Evolutionary conservation across 1,140 invertebrate genomes (phyloP).

Genomic region (Plodia interpunctella): DNA sequence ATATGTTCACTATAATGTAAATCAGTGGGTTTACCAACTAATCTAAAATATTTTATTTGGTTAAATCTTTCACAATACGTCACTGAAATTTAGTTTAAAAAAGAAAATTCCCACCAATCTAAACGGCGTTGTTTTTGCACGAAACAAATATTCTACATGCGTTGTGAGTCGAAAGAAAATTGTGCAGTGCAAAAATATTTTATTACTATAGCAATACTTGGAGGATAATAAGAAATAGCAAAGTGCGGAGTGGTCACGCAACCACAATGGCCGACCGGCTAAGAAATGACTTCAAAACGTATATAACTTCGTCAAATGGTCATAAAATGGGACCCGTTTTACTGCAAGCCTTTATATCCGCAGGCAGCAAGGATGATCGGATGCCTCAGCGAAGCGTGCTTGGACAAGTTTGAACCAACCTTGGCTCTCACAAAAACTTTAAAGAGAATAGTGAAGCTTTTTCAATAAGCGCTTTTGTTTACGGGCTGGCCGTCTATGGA

Average conservation of each 20-base stretch:
- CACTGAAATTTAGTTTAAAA: too few relatives aligned
- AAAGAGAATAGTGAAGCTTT: not conserved
- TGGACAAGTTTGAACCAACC: constrained; percentile 20
- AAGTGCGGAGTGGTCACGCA: constrained; percentile 51
- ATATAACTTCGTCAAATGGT: constrained; percentile 73
- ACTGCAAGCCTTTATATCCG: constrained; percentile 70
- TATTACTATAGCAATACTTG: constrained; percentile 41
- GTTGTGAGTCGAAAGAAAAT: constrained; percentile 17
- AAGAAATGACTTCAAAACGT: constrained; percentile 69
- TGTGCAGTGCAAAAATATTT: constrained; percentile 24
- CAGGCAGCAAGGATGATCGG: constrained; percentile 59
- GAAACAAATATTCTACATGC: not conserved
- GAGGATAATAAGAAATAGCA: constrained; percentile 50
- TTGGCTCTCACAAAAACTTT: constrained; percentile 11
- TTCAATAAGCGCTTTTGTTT: not conserved
- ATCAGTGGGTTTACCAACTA: too few relatives aligned
- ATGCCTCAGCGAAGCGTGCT: constrained; percentile 33
- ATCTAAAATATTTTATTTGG: too few relatives aligned
- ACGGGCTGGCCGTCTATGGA: not conserved
- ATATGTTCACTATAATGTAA: too few relatives aligned
- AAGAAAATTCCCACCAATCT: too few relatives aligned
- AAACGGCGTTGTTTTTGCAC: too few relatives aligned
- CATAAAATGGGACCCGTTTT: constrained; percentile 71
- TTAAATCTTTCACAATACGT: too few relatives aligned
- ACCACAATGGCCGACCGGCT: constrained; percentile 59